Evolutionary conservation across 2,888 invertebrate genomes (phyloP).

Genomic region (Tetragonisca angustula): DNA sequence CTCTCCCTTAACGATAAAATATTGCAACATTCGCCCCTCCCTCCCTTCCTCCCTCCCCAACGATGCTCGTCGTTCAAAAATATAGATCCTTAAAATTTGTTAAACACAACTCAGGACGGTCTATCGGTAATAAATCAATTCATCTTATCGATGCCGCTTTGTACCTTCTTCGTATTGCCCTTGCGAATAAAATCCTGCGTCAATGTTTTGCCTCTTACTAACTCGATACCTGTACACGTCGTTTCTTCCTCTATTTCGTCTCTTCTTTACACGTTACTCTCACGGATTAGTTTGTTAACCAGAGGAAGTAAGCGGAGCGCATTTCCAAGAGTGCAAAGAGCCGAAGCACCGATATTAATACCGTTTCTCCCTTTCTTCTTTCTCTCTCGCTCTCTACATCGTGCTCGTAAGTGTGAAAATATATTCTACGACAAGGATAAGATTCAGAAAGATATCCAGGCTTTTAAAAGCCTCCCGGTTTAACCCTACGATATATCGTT

Average conservation of each 20-base stretch:
- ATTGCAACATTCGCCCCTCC: not conserved
- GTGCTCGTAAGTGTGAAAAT: conserved; percentile 56
- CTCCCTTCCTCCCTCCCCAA: not conserved
- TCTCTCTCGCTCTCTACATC: conserved; percentile 32
- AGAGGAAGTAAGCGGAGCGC: conserved; percentile 5
- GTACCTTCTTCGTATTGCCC: conserved; percentile 28
- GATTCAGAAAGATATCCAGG: conserved; percentile 54
- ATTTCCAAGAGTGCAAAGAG: conserved; percentile 48
- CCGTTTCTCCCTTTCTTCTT: conserved; percentile 16
- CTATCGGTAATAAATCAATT: conserved; percentile 46
- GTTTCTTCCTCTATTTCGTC: not conserved
- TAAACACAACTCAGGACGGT: conserved; percentile 55
- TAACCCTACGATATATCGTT: conserved; percentile 48
- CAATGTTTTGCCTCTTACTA: not conserved
- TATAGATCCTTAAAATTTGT: conserved; percentile 36
- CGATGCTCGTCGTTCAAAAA: conserved; percentile 34
- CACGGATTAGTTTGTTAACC: no score
- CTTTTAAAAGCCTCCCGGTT: conserved; percentile 44
- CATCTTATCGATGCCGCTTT: conserved; percentile 30
- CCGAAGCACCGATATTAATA: conserved; percentile 25
- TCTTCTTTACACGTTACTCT: not conserved
- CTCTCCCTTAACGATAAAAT: conserved; percentile 28
- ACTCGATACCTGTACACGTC: not conserved
- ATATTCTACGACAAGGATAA: conserved; percentile 63
- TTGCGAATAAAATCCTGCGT: not conserved